A percentile compares a stretch with the other conserved stretches of the same genome.
Conservation (phyloP, 1,140 invertebrate species). For the Leptoteleia sp. region DNA sequence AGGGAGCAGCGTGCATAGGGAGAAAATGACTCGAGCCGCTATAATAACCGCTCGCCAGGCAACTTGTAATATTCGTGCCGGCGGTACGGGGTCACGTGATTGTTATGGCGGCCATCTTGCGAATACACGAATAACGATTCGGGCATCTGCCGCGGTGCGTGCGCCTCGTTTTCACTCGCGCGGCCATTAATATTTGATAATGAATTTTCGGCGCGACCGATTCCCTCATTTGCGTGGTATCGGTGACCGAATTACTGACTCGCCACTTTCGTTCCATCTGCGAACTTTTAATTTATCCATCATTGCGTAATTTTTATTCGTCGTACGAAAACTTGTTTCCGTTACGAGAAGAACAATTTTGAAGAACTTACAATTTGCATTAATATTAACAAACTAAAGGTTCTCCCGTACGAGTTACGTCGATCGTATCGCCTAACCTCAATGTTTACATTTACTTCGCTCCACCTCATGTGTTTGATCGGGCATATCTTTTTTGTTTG, state of each 20-base stretch:
- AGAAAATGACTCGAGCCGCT: slow-evolving; percentile 62
- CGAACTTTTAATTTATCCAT: no score
- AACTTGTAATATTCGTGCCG: slow-evolving; percentile 63
- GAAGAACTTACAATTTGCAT: no score
- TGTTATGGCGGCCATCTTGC: slow-evolving; percentile 70
- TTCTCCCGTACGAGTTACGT: no score
- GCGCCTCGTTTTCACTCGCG: slow-evolving; percentile 38
- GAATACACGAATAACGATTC: slow-evolving; percentile 67
- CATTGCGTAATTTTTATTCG: no score
- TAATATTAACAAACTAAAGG: no score
- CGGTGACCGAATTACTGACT: slow-evolving; percentile 14
- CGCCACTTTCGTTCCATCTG: no score
- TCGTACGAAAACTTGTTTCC: no score
- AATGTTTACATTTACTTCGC: no score
- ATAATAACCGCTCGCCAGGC: slow-evolving; percentile 62
- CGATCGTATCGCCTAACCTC: no score
- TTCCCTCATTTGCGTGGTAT: slow-evolving; percentile 24
- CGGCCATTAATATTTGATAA: slow-evolving; percentile 52
- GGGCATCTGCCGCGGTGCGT: slow-evolving; percentile 62
- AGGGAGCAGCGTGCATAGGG: slow-evolving; percentile 51
- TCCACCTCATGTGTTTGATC: neutral
- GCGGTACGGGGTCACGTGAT: slow-evolving; percentile 68
- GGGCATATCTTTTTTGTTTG: neutral
- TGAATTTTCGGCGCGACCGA: slow-evolving; percentile 20
- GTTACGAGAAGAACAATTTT: no score